Percentiles rank a stretch among this genome's conserved stretches.
These are phyloP conservation scores for Campylorhamphus procurvoides DNA, from an alignment of 2,113 vertebrate genomes.

Conservation along the genomic window DNA sequence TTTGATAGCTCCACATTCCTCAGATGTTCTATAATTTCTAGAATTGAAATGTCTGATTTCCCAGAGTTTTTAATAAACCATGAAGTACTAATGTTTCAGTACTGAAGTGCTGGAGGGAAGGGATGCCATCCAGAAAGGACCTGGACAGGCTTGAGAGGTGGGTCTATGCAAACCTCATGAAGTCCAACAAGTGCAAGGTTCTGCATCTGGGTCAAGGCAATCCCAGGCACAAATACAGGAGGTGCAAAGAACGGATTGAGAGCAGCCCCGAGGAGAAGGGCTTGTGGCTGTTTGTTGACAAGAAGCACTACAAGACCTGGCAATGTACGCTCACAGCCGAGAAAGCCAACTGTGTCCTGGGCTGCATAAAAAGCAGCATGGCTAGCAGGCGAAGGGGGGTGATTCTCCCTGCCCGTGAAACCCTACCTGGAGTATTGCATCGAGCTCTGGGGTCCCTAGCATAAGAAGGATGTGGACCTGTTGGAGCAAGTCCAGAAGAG, in stretches of 20 bases:
- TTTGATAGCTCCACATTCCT: background rate
- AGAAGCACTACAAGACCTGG: background rate
- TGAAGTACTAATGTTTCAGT: background rate
- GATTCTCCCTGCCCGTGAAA: background rate
- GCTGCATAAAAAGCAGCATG: background rate
- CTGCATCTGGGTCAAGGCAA: background rate
- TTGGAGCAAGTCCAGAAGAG: background rate
- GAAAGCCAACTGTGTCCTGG: background rate
- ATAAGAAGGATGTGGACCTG: background rate
- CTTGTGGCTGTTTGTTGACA: background rate
- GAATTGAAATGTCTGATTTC: background rate
- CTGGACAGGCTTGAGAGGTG: background rate
- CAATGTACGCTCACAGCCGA: background rate
- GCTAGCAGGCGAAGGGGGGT: background rate
- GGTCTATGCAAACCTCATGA: background rate
- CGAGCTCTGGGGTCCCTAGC: background rate
- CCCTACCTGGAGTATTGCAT: background rate
- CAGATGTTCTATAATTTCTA: background rate
- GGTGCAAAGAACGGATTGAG: background rate
- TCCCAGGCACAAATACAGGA: background rate
- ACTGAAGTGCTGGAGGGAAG: background rate
- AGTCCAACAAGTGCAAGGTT: background rate
- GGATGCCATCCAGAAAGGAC: background rate
- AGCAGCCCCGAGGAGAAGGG: background rate
- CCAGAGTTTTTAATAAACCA: background rate